Percentiles rank a stretch among this genome's conserved stretches.
phyloP scores from a whole-genome alignment of 2,797 vertebrate genomes.

The Knipowitschia caucasica region DNA sequence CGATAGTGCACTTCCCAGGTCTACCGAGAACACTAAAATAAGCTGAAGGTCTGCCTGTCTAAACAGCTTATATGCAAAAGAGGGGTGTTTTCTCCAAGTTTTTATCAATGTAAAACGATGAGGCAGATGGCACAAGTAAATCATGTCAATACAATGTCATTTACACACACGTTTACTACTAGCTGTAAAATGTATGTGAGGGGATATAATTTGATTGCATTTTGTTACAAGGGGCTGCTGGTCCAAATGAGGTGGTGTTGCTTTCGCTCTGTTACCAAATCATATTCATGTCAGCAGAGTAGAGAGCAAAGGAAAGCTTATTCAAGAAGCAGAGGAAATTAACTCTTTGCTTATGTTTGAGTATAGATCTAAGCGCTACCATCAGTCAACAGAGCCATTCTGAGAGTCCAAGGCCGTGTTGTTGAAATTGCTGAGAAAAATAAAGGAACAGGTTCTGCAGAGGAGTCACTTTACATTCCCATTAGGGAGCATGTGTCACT shows the following conservation, averaged over 20 bases:
- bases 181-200: constrained; percentile 14
- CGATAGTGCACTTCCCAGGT: constrained; percentile 56
- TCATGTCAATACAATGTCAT: constrained; percentile 10
- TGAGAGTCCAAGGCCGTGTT: constrained; percentile 30
- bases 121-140: constrained; percentile 21
- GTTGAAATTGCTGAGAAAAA: constrained; percentile 18
- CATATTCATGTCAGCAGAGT: constrained; percentile 35
- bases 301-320: constrained; percentile 26
- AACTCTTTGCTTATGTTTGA: constrained; percentile 46
- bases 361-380: constrained; percentile 44
- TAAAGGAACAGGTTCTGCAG: constrained; percentile 1
- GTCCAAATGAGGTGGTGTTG: constrained; percentile 7
- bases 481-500: constrained; percentile 14
- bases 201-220: constrained; percentile 16
- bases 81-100: constrained; percentile 1
- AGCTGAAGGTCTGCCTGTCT: constrained; percentile 36
- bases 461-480: constrained; percentile 11
- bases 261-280: constrained; percentile 2
- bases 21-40: constrained; percentile 63
- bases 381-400: constrained; percentile 59
- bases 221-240: constrained; percentile 6
- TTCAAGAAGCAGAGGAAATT: constrained; percentile 43
- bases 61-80: constrained; percentile 8
- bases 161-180: constrained; percentile 7
- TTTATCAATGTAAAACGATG: constrained; percentile 12